A percentile compares a stretch with the other conserved stretches of the same genome.
phyloP scores from a whole-genome alignment of 2,113 vertebrate species.

The Platanista minor region DNA sequence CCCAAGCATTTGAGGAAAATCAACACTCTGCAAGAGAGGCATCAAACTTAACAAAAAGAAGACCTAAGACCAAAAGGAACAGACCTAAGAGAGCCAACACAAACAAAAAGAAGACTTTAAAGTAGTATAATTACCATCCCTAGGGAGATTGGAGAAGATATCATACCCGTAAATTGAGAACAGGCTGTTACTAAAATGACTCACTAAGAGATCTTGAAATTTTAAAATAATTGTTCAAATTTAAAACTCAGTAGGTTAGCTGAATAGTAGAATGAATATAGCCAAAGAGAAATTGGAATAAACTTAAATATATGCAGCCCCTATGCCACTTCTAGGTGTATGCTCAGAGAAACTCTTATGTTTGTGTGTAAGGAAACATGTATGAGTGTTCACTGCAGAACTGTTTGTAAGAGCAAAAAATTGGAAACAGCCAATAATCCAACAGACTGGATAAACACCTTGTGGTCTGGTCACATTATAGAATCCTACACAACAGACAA shows the following conservation, averaged over 20 bases:
- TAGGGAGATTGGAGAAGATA: not conserved
- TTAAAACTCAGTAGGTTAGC: not conserved
- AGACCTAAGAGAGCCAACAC: not conserved
- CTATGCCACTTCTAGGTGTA: not conserved
- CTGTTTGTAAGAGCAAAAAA: conserved; percentile 13
- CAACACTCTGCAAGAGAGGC: not conserved
- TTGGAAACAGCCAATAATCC: not conserved
- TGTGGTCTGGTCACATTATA: not conserved
- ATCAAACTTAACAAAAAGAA: not conserved
- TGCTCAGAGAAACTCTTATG: not conserved
- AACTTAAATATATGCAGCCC: not conserved
- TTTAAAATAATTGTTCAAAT: conserved; percentile 35
- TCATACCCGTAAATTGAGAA: not conserved
- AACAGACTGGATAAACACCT: not conserved
- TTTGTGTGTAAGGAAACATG: not conserved
- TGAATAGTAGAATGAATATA: not conserved
- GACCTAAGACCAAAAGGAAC: not conserved
- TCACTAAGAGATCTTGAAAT: conserved; percentile 9
- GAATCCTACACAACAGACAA: not conserved
- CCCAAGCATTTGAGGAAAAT: not conserved
- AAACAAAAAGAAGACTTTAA: not conserved
- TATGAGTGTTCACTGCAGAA: not conserved
- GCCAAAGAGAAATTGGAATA: not conserved
- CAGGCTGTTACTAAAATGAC: not conserved
- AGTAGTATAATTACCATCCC: not conserved